Base-by-base conservation (phyloP, 2,797 vertebrate genomes). In the Coreius guichenoti region DNA sequence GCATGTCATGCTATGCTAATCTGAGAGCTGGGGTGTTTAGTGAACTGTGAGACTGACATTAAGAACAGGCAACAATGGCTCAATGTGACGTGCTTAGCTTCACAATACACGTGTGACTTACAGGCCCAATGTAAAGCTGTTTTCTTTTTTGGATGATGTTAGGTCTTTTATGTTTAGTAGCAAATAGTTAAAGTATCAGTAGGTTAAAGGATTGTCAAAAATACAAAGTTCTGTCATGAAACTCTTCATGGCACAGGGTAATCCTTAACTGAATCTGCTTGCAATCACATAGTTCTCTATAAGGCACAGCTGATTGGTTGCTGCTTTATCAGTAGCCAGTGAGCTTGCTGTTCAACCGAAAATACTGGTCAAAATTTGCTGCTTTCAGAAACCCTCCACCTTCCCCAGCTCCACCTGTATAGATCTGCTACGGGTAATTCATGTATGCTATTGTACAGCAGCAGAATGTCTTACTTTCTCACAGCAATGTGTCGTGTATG, bases 11-110 rank as follows among this genome's bases (percentile, higher is more conserved):
- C 69, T 61, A 29, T 17, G 23, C 13, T 77, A 78, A 84, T 84
- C 78, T 51, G 45, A 74, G 70, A 81, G 29, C 54, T 72, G 43
- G 21, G 16, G 33, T 85, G 67, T 70, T 67, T 26, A 47, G 51
- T 72, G 82, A 78, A 68, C 63, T 43, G 63, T 84, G 76, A 54
- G 45, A 83, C 31, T 65, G 72, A 75, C n/a, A 56, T 51, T 80
- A 47, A 51, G 49, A 43, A 61, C 81, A n/a, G 29, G 39, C 72
- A 75, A 63, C 69, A 47, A 13, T 63, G 26, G 61, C 14, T 3
- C 6, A 65, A 17, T 65, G 39, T 16, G 43, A 49, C 39, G 23
- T 9, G 2, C 29, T 54, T 17, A 26, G 31, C 63, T 54, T 68
- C 26, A 23, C 5, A 8, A 31, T 23, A 49, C 8, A 39, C 39